Percentiles rank a stretch among this genome's conserved stretches.
Evolutionary conservation across 64 coral and sea anemone genomes (phyloP).

Genomic region (Stylophora pistillata): DNA sequence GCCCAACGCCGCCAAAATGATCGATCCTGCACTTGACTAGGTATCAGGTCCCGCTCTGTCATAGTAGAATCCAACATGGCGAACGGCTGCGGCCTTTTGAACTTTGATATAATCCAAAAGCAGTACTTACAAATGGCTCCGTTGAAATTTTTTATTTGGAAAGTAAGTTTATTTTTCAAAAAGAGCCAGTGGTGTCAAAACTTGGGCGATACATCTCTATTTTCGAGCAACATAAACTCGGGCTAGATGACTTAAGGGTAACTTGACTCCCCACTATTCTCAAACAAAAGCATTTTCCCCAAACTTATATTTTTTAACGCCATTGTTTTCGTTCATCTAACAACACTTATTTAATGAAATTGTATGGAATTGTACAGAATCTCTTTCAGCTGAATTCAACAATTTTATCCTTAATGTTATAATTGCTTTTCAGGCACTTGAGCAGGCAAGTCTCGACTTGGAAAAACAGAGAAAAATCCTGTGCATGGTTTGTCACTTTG

Average conservation of each 20-base stretch:
- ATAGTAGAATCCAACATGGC: slow-evolving; percentile 29
- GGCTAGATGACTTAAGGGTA: no score
- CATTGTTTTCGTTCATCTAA: no score
- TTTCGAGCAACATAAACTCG: no score
- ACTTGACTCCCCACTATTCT: no score
- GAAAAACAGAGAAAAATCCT: slow-evolving; percentile 41
- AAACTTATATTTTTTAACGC: no score
- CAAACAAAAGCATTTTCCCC: no score
- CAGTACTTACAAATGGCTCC: slow-evolving; percentile 76
- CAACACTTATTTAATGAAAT: no score
- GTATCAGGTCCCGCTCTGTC: slow-evolving; percentile 20
- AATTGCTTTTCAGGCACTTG: not conserved
- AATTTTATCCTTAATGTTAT: not conserved
- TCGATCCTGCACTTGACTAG: not conserved
- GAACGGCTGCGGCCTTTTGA: not conserved
- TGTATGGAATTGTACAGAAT: no score
- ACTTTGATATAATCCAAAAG: slow-evolving; percentile 48
- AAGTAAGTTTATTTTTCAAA: slow-evolving; percentile 7
- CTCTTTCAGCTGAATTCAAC: no score
- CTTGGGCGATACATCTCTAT: no score
- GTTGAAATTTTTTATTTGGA: slow-evolving; percentile 66
- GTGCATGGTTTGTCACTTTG: not conserved
- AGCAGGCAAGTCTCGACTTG: not conserved
- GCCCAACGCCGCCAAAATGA: not conserved
- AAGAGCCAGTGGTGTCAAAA: no score